Evolutionary conservation across 2,888 invertebrate species (phyloP).

Genomic region (Brassicogethes aeneus): DNA sequence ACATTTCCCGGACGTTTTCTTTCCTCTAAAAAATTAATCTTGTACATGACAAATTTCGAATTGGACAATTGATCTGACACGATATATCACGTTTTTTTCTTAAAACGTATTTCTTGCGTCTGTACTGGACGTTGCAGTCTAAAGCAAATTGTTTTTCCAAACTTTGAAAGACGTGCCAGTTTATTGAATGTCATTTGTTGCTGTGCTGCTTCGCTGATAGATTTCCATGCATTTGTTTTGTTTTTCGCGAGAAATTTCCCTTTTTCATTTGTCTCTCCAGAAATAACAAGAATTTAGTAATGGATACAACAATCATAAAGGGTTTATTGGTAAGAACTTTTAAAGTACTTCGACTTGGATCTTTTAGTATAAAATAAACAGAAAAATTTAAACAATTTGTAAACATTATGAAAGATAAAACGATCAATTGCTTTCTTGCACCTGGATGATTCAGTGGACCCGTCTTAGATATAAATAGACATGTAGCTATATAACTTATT

Average conservation of each 20-base stretch:
- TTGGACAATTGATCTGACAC: background rate
- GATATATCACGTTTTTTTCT: slow-evolving; percentile 1
- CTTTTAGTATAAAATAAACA: too few relatives aligned
- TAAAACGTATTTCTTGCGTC: background rate
- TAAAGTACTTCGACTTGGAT: too few relatives aligned
- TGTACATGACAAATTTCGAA: slow-evolving; percentile 1
- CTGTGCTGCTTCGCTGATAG: slow-evolving; percentile 9
- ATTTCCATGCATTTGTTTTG: slow-evolving; percentile 8
- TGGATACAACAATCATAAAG: too few relatives aligned
- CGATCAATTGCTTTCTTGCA: too few relatives aligned
- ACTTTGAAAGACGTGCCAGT: slow-evolving; percentile 12
- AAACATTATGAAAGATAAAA: too few relatives aligned
- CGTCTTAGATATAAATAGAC: too few relatives aligned
- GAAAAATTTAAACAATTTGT: too few relatives aligned
- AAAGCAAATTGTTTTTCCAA: slow-evolving; percentile 10
- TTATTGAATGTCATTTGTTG: slow-evolving; percentile 7
- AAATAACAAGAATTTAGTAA: too few relatives aligned
- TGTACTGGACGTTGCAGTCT: background rate
- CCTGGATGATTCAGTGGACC: too few relatives aligned
- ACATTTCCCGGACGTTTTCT: background rate
- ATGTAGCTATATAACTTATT: too few relatives aligned
- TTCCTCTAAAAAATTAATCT: background rate
- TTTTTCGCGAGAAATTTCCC: background rate
- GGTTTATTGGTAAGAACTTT: too few relatives aligned
- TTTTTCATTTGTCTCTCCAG: too few relatives aligned